Base-by-base conservation (phyloP, 2,797 vertebrate species). In the Acanthurus leucopareius region DNA sequence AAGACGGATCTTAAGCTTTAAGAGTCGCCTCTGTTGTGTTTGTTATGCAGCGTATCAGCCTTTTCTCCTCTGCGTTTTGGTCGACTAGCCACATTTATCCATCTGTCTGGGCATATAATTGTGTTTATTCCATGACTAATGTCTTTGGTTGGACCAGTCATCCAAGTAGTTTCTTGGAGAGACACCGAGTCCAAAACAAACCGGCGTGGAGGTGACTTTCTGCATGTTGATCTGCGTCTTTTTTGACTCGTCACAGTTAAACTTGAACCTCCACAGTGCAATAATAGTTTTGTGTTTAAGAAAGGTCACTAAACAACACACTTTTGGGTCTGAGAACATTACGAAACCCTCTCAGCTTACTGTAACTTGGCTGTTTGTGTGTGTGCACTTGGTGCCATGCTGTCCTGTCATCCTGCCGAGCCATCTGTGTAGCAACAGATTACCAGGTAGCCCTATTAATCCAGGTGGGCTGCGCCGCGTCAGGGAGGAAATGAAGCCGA, bases 381-480 rank as follows among this genome's bases (percentile, higher is more conserved):
- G n/a, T 32, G 57, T 61, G 11, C 28, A 17, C 53, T 32, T 53
- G 78, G 59, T 69, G 3, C 14, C 76, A 45, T 68, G 4, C 76
- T 60, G 87, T 10, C 79, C 74, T 47, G 84, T 75, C 85, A 66
- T 84, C 73, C 87, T 89, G 83, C 86, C 56, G 42, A 57, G 82
- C 90, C 90, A 93, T 91, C 91, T 92, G 91, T 86, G 85, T 82
- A 73, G 79, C 81, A 59, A 49, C 83, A 91, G 91, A 90, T 93
- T 91, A 91, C 75, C 86, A 88, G 89, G 84, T 91, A 91, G 86
- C 57, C 58, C 70, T 75, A 61, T 73, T 93, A 91, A 93, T 93
- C 91, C 88, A 92, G 91, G 89, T 89, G 53, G 90, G 79, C 77
- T 19, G 64, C 58, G 3, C 40, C 7, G 42, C 58, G 10, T 82